Percentiles rank a stretch among this genome's conserved stretches.
These are phyloP conservation scores for Steatornis caripensis DNA, from an alignment of 2,113 vertebrate genomes.

Conservation along the genomic window DNA sequence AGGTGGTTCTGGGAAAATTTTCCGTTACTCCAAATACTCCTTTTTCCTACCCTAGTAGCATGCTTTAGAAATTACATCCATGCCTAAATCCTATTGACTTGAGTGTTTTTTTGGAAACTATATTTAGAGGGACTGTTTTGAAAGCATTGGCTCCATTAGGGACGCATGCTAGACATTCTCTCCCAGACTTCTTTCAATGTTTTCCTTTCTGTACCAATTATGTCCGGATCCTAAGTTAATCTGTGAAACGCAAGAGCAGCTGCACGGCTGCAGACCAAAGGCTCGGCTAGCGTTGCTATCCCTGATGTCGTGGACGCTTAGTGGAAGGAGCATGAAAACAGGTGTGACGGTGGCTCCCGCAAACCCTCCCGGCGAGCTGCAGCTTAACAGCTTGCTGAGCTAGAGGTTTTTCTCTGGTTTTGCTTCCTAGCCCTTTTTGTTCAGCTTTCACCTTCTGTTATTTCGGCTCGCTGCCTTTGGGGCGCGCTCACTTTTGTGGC, in stretches of 20 bases:
- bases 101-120: background rate
- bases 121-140: background rate
- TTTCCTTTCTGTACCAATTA: background rate
- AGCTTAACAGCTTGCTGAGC: background rate
- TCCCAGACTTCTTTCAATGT: background rate
- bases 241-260: background rate
- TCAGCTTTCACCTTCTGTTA: background rate
- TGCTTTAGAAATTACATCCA: background rate
- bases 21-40: background rate
- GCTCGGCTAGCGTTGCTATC: background rate
- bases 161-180: background rate
- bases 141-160: background rate
- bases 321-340: background rate
- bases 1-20: background rate
- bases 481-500: background rate
- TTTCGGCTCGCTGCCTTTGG: background rate
- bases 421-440: background rate
- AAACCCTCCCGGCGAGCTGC: background rate
- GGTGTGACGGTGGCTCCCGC: background rate
- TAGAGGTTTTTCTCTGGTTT: background rate
- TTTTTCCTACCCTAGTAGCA: background rate
- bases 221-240: background rate
- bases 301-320: accelerated
- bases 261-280: background rate
- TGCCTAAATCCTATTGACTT: background rate